Base-by-base conservation (phyloP, 1,140 invertebrate species). In the Lepidurus couesii region DNA sequence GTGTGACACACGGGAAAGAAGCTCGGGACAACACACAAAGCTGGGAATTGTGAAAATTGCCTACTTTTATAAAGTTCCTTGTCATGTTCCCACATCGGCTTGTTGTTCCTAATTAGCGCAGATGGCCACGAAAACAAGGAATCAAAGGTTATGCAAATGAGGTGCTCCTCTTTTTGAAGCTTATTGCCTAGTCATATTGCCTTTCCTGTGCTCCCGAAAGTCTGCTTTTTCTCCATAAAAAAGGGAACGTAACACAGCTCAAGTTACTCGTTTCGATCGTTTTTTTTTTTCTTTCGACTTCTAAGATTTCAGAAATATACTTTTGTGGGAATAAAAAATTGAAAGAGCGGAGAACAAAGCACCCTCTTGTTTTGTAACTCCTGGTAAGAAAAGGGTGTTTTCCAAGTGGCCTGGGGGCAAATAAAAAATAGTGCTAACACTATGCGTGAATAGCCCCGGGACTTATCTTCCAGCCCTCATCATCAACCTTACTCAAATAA, bases 21-120 rank as follows among this genome's bases (percentile, higher is more conserved):
- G 3, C 16, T 13, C 45, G 13, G 21, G 21, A 65, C 16, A 11
- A 21, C 16, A 13, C 9, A 65, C 16, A 65, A 65, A n/a, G 9
- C 16, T n/a, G 53, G 53, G 21, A 65, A 65, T n/a, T 16, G 53
- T 65, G 13, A 65, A 65, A 34, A 34, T 34, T 34, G 2, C 34
- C 34, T 34, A 34, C 3, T 34, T 34, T 34, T 34, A 34, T 34
- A 34, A 34, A 65, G 53, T 65, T 65, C 53, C 53, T 65, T 65
- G 21, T 65, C 53, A 65, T 16, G 53, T 65, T 65, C 53, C 53
- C 13, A 65, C 16, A 65, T 65, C 53, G 16, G 53, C 53, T n/a
- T 65, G 53, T 65, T 65, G 53, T 65, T 13, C 53, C 53, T 65
- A 65, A 65, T 65, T 65, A 65, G 53, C 53, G 53, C 53, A 65